Evolutionary conservation across 2,888 invertebrate species (phyloP), one percentile per base, ranked within the genome.

Genomic region (Eumacrocentrus americanus): DNA sequence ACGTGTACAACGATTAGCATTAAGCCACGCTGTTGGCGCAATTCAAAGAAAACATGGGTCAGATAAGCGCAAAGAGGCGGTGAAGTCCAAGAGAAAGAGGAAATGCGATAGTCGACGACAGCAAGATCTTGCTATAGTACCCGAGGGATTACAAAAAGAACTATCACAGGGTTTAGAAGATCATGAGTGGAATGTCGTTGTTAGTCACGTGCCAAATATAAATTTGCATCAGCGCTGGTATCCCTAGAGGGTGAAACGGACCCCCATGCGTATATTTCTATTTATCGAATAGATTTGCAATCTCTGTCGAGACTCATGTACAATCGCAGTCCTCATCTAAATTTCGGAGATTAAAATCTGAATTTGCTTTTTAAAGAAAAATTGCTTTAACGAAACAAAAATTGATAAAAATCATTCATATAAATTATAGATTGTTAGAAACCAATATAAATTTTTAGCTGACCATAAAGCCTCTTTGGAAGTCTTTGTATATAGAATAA

Each of bases 1-100:
- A 46, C 23, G 23, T 46, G 12, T 46, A 12, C 2, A 7, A 11
- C 20, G 46, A 46, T 46, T 46, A 46, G 46, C 12, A 46, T 12
- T 46, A 14, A 25, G 12, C 22, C 18, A 2, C 11, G 20, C 9
- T 42, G 9, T 42, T 22, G 25, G 22, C 22, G 23, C 23, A 22
- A 46, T 46, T 46, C 46, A 46, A 25, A 46, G 46, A 46, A 46
- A 46, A 46, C 23, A 46, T 7, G 14, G n/a, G 46, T 46, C 4
- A 22, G 46, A 46, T 46, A 46, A 46, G 25, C 46, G n/a, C n/a
- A n/a, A n/a, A n/a, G 2, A 40, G 20, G 46, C 23, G 46, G 46
- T 23, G 14, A 25, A 25, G 14, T 23, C 12, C 12, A 22, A 23
- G 46, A 46, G 46, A 22, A 22, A 3, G 7, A 22, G 23, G 25